Conservation (phyloP, 2,797 vertebrate species). For the Amblyopsis hoosieri region DNA sequence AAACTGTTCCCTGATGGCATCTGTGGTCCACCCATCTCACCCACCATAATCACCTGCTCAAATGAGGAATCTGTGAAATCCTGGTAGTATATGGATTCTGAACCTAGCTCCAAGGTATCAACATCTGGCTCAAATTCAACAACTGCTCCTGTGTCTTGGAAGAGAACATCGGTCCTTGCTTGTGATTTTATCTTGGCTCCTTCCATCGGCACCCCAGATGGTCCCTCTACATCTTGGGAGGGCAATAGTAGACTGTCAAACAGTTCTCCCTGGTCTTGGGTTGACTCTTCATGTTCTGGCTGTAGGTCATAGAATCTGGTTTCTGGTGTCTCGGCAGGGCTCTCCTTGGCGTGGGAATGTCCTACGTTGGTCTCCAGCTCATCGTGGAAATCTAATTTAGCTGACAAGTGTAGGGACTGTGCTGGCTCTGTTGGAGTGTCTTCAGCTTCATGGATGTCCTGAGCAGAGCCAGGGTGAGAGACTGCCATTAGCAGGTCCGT, state of each 20-base stretch:
- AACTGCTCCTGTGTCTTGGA: too few species aligned
- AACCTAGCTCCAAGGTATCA: too few species aligned
- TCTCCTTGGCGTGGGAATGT: slow-evolving; percentile 4
- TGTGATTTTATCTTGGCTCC: too few species aligned
- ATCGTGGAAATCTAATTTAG: slow-evolving; percentile 4
- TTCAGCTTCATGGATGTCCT: slow-evolving; percentile 1
- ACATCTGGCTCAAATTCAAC: too few species aligned
- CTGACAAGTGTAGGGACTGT: slow-evolving; percentile 10
- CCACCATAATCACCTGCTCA: too few species aligned
- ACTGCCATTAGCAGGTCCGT: slow-evolving; percentile 13
- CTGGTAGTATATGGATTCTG: too few species aligned
- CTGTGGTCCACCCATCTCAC: too few species aligned
- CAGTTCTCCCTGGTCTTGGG: not conserved
- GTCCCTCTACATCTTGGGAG: slow-evolving; percentile 13
- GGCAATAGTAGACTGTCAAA: not conserved
- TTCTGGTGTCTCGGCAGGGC: slow-evolving; percentile 8
- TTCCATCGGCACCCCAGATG: too few species aligned
- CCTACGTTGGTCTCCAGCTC: not conserved
- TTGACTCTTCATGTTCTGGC: not conserved
- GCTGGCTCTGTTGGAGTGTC: slow-evolving; percentile 12
- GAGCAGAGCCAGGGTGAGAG: not conserved
- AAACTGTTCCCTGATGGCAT: too few species aligned
- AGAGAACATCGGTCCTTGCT: too few species aligned
- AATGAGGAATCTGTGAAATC: too few species aligned
- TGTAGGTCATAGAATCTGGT: slow-evolving; percentile 10